Evolutionary conservation across 2,888 invertebrate genomes (phyloP), one percentile per base, ranked within the genome.

Genomic region (Callinectes sapidus): DNA sequence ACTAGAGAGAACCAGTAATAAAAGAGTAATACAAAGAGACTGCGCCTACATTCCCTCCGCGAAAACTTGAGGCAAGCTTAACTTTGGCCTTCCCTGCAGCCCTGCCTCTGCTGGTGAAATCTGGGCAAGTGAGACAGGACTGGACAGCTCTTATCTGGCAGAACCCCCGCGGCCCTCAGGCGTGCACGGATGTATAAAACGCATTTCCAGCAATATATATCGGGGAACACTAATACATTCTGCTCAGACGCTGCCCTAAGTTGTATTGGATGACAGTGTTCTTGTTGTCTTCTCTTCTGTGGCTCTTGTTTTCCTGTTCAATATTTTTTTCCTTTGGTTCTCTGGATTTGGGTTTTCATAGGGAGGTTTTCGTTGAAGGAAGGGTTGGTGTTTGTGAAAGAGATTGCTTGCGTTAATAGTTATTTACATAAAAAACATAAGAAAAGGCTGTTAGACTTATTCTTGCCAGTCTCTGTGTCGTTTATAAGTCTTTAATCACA

Each of bases 61-160:
- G 81, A 81, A 35, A 81, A 81, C 81, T 81, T 81, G 35, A 81
- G 81, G 81, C 48, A 10, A 81, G 81, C 35, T 35, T 81, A 81
- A 81, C 81, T 81, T 81, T 10, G 35, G 32, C 35, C 81, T 35
- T 81, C 81, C 35, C 81, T 81, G 14, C 81, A 32, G 81, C 32
- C 35, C 16, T 10, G 32, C 32, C 81, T 35, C 32, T 81, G 32
- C 2, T 6, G 32, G 32, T 81, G 35, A 81, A 81, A 81, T 81
- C 81, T 81, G 81, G 28, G 81, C n/a, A 1, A 32, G 81, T 35
- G 35, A 81, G 81, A 35, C 32, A 23, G 18, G 48, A 48, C 48
- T 35, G 81, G 81, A 81, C 81, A 10, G 81, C 16, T 81, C 81
- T 35, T 35, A 32, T 32, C 35, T 35, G 32, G 35, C 35, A 32